A percentile compares a stretch with the other conserved stretches of the same genome.
These are phyloP conservation scores for Thera obeliscata DNA, from an alignment of 2,888 invertebrate genomes.

Conservation along the genomic window DNA sequence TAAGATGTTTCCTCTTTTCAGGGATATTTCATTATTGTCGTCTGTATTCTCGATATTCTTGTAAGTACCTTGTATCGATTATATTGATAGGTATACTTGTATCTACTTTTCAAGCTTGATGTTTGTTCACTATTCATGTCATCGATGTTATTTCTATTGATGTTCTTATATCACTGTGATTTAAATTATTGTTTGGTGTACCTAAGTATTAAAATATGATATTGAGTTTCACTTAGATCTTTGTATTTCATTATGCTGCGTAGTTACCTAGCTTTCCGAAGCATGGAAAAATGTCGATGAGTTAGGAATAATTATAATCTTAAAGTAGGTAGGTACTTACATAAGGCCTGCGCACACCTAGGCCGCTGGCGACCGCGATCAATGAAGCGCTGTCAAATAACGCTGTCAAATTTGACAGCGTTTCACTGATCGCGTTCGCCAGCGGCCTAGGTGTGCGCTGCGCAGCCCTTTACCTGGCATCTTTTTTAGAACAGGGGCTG, in stretches of 20 bases:
- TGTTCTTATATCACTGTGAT: conserved; percentile 76
- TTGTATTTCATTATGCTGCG: conserved; percentile 40
- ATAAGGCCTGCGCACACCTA: too few relatives aligned
- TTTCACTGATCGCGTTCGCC: too few relatives aligned
- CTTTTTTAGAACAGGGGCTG: too few relatives aligned
- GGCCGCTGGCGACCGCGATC: too few relatives aligned
- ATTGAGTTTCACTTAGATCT: conserved; percentile 60
- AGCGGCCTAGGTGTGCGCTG: too few relatives aligned
- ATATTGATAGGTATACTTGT: conserved; percentile 5
- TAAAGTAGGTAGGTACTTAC: too few relatives aligned
- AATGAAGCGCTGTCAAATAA: too few relatives aligned
- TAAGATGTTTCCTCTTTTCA: neutral
- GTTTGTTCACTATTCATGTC: conserved; percentile 53
- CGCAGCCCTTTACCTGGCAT: too few relatives aligned
- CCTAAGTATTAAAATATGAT: conserved; percentile 69
- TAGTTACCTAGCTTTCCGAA: too few relatives aligned
- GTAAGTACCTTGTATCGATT: conserved; percentile 34
- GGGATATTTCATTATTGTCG: neutral
- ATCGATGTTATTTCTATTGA: conserved; percentile 61
- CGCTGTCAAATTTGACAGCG: too few relatives aligned
- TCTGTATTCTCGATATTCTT: conserved; percentile 41
- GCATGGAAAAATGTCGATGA: too few relatives aligned
- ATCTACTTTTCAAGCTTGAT: conserved; percentile 41
- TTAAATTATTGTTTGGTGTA: conserved; percentile 73
- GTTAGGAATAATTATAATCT: too few relatives aligned